Evolutionary conservation across 1,140 invertebrate genomes (phyloP), one percentile per base, ranked within the genome.

Genomic region (Octopus sinensis): DNA sequence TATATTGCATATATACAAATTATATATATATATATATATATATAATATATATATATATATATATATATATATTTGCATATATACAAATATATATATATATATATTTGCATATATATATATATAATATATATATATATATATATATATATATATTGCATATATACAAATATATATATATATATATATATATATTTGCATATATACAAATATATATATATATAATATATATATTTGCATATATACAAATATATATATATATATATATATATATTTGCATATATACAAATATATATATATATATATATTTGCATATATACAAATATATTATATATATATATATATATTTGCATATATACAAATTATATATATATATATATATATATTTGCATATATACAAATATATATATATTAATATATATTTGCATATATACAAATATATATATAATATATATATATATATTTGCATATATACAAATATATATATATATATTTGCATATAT

Each of bases 11-110:
- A n/a, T n/a, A n/a, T n/a, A n/a, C n/a, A n/a, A n/a, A n/a, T n/a
- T 62, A 62, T 62, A 62, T 62, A 62, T 62, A 62, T 62, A 62
- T 62, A 62, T 62, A 62, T 62, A 62, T 62, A 62, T 62, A 62
- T 62, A 62, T 62, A 9, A 62, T 62, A 17, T 62, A 17, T 62
- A 17, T 62, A 17, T 9, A 62, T 62, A 9, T 62, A 9, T 62
- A 6, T 62, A 17, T 62, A 62, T 62, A 62, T 62, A 62, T 62
- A 62, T 17, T 9, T 62, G 56, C 7, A 62, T 62, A 9, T 62
- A 17, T 62, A 62, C 17, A 62, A 9, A 62, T 62, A 62, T 62
- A 62, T 62, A 62, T 62, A 62, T 62, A 62, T 62, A 62, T 62
- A 62, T 62, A 62, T 62, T 62, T 62, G 56, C 17, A 9, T 9